Evolutionary conservation across 2,797 vertebrate genomes (phyloP).

Genomic region (Chiroxiphia lanceolata): DNA sequence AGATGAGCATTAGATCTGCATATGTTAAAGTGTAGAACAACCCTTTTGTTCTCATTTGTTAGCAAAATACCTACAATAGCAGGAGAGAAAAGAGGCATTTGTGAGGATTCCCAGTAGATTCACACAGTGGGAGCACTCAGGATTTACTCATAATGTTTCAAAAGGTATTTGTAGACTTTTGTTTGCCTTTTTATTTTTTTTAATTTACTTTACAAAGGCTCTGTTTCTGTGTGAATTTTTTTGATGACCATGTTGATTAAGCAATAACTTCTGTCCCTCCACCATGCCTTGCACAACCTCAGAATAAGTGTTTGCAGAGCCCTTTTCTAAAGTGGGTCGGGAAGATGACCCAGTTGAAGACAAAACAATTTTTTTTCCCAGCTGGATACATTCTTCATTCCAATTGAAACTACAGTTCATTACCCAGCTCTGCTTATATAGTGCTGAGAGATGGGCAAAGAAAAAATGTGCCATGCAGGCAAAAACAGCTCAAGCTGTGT

Average conservation of each 20-base stretch:
- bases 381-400: not conserved
- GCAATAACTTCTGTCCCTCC: not conserved
- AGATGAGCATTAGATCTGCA: not conserved
- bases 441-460: not conserved
- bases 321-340: not conserved
- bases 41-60: not conserved
- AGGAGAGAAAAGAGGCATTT: not conserved
- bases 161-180: not conserved
- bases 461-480: not conserved
- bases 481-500: not conserved
- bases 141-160: not conserved
- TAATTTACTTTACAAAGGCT: not conserved
- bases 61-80: not conserved
- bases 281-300: fast-evolving
- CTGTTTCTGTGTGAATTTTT: not conserved
- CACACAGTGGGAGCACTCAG: not conserved
- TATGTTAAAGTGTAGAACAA: not conserved
- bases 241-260: not conserved
- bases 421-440: not conserved
- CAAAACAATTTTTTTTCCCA: not conserved
- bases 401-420: not conserved
- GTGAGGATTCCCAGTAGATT: not conserved
- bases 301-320: not conserved
- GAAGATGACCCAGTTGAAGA: not conserved
- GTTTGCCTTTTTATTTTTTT: fast-evolving